Evolutionary conservation across 2,888 invertebrate genomes (phyloP).

Genomic region (Synanthedon vespiformis): DNA sequence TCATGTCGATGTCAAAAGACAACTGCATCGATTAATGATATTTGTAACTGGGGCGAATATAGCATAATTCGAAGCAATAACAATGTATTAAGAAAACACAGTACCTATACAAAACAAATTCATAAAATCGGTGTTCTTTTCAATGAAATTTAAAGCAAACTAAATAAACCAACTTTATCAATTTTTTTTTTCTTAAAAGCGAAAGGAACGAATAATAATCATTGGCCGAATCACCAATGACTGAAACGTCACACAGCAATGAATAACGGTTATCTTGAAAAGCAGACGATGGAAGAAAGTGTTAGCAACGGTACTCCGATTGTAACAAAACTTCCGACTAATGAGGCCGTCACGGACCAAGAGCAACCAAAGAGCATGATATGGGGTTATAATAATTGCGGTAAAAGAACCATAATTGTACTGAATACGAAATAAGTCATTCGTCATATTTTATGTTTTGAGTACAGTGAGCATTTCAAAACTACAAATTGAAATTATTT

Average conservation of each 20-base stretch:
- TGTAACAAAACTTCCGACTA: conserved; percentile 37
- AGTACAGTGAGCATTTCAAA: too few species aligned
- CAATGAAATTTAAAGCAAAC: too few species aligned
- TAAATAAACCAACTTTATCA: too few species aligned
- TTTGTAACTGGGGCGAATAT: background rate
- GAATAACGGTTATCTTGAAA: conserved; percentile 16
- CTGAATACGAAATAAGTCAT: too few species aligned
- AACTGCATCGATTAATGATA: background rate
- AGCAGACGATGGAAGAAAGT: conserved; percentile 30
- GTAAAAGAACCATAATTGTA: too few species aligned
- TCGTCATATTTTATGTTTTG: too few species aligned
- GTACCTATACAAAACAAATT: too few species aligned
- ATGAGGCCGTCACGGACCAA: conserved; percentile 36
- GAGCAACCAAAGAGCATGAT: conserved; percentile 6
- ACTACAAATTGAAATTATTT: too few species aligned
- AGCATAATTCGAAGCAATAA: conserved; percentile 28
- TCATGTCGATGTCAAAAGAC: background rate
- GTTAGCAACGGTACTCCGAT: conserved; percentile 47
- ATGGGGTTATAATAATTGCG: background rate
- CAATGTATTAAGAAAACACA: conserved; percentile 22
- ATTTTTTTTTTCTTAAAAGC: background rate
- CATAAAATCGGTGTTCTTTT: too few species aligned
- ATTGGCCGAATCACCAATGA: background rate
- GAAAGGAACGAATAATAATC: conserved; percentile 5
- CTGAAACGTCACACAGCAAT: conserved; percentile 1